phyloP scores from a whole-genome alignment of 2,888 invertebrate species.

The Drosophila demipolita region DNA sequence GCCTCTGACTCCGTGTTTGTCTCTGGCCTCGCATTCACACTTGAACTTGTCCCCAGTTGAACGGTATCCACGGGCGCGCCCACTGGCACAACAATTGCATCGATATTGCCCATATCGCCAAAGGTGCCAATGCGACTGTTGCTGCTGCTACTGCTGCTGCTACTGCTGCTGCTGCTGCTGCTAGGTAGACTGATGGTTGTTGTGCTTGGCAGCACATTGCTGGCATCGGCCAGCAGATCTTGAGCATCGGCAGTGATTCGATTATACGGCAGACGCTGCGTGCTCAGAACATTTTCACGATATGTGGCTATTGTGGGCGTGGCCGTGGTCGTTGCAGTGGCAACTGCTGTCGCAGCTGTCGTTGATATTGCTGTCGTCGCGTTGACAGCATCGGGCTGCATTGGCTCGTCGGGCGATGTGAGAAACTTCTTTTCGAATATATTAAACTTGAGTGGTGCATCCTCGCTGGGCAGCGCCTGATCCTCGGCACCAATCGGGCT shows the following conservation, averaged over 20 bases:
- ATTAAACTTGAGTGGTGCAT: constrained; percentile 84
- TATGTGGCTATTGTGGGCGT: constrained; percentile 37
- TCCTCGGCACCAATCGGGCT: constrained; percentile 44
- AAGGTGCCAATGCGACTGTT: constrained; percentile 27
- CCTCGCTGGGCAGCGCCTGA: constrained; percentile 72
- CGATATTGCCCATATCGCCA: constrained; percentile 66
- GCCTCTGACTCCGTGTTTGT: neutral
- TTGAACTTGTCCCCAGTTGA: constrained; percentile 71
- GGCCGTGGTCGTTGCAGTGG: constrained; percentile 22
- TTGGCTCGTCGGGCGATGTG: constrained; percentile 41
- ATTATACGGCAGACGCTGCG: constrained; percentile 14
- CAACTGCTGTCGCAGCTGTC: constrained; percentile 13
- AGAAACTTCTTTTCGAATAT: constrained; percentile 83
- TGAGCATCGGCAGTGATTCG: constrained; percentile 34
- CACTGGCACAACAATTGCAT: constrained; percentile 82
- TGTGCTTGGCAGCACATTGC: constrained; percentile 48
- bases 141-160: constrained; percentile 37
- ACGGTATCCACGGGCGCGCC: constrained; percentile 39
- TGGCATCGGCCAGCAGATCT: constrained; percentile 62
- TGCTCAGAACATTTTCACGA: constrained; percentile 28
- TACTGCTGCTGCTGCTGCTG: constrained; percentile 36
- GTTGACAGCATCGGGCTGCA: constrained; percentile 25
- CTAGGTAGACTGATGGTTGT: constrained; percentile 37
- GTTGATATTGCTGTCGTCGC: constrained; percentile 21
- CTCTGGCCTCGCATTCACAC: constrained; percentile 15